Conservation (phyloP, 2,888 invertebrate species). For the Torymus auratus region DNA sequence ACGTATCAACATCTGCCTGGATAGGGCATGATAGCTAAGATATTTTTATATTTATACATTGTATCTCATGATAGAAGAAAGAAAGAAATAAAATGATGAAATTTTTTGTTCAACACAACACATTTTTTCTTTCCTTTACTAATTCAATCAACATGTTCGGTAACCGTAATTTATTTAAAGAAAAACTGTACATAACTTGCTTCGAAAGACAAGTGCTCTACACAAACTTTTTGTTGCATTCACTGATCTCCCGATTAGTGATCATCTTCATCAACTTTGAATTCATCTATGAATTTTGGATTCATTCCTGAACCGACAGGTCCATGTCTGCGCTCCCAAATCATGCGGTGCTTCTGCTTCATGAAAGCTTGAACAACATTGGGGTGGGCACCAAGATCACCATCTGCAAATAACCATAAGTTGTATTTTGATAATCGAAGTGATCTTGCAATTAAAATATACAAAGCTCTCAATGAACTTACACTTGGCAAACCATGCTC, state of each 20-base stretch:
- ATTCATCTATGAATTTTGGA: conserved; percentile 66
- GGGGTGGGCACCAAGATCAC: conserved; percentile 89
- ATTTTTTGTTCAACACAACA: conserved; percentile 50
- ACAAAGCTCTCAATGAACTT: conserved; percentile 71
- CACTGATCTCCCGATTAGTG: conserved; percentile 7
- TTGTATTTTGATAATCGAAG: not conserved
- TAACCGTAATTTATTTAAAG: conserved; percentile 58
- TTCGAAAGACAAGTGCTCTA: conserved; percentile 48
- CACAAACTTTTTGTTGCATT: conserved; percentile 29
- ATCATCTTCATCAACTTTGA: conserved; percentile 42
- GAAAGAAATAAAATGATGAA: conserved; percentile 58
- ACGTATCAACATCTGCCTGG: conserved; percentile 59
- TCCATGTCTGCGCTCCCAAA: conserved; percentile 97
- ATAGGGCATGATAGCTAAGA: conserved; percentile 63
- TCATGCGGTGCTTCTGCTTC: conserved; percentile 99
- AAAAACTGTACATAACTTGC: conserved; percentile 55
- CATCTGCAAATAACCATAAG: conserved; percentile 82
- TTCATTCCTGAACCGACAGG: conserved; percentile 84
- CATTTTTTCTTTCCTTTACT: conserved; percentile 23
- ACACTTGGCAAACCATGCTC: conserved; percentile 97
- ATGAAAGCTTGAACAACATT: conserved; percentile 89
- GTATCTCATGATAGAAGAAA: conserved; percentile 61
- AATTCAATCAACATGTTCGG: conserved; percentile 24
- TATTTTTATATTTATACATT: conserved; percentile 64
- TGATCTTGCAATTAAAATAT: conserved; percentile 18